Conservation (phyloP, 2,888 invertebrate genomes). For the Trichopoda pennipes region DNA sequence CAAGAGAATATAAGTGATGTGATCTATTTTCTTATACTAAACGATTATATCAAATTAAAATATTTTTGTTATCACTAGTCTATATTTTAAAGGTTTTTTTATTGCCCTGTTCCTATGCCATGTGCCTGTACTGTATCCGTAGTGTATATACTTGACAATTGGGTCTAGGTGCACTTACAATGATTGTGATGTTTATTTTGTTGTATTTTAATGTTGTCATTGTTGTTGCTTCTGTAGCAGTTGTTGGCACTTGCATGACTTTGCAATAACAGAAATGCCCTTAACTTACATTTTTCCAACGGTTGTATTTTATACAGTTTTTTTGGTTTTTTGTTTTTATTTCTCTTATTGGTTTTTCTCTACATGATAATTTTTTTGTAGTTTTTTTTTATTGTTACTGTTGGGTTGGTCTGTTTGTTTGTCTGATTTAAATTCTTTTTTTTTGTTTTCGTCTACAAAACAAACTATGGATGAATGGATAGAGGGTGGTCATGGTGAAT, state of each 20-base stretch:
- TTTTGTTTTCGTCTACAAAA: background rate
- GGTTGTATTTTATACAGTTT: constrained; percentile 28
- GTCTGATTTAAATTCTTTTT: constrained; percentile 21
- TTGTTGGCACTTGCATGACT: constrained; percentile 59
- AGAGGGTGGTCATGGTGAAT: constrained; percentile 35
- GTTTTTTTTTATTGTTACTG: background rate
- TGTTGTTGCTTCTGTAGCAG: constrained; percentile 17
- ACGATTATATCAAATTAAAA: too few relatives aligned
- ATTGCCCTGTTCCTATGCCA: background rate
- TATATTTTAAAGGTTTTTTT: background rate
- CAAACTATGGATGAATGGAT: constrained; percentile 23
- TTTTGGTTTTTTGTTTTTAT: constrained; percentile 28
- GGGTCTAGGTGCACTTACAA: constrained; percentile 62
- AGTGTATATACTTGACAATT: constrained; percentile 54
- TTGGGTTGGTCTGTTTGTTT: constrained; percentile 4
- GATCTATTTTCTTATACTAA: too few relatives aligned
- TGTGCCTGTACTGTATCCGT: constrained; percentile 23
- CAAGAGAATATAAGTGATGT: too few relatives aligned
- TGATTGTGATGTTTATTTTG: constrained; percentile 50
- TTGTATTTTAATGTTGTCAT: background rate
- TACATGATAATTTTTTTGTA: constrained; percentile 26
- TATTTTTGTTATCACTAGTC: too few relatives aligned
- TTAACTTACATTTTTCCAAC: constrained; percentile 64
- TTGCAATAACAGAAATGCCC: constrained; percentile 64
- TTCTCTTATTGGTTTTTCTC: constrained; percentile 40